Evolutionary conservation across 2,113 vertebrate genomes (phyloP), one percentile per base, ranked within the genome.

Genomic region (Tachycineta bicolor): DNA sequence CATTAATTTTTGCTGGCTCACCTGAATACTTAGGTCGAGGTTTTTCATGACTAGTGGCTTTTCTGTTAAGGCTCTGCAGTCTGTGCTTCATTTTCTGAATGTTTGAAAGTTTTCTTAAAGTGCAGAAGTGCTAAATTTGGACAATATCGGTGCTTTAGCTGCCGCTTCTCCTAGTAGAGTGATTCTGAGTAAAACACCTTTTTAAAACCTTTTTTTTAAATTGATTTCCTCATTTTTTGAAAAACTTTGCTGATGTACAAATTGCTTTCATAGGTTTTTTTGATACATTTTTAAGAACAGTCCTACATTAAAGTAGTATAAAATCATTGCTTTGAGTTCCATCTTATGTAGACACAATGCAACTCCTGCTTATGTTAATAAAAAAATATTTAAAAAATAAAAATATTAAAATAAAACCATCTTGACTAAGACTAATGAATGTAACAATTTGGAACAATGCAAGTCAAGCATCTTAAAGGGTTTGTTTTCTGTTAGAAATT

Each of bases 401-500:
- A 17, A 43, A 22, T 52, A 28, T 87, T 91, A 75, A 80, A 89
- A 92, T 50, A 93, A 95, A 82, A n/a, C 2, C 6, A 6, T 7
- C 46, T 81, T 71, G 41, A 56, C 71, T 59, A 70, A 64, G 86
- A 67, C 53, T 85, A 41, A 84, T 81, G 67, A 50, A 65, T 44
- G 5, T 33, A 73, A 53, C 63, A 53, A 65, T 80, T 60, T 94
- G 21, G 68, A 89, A 65, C 53, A 92, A 87, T 79, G n/a, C 34
- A 87, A 90, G 67, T n/a, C 34, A 82, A 76, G 46, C 60, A 65
- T 90, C 65, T 95, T 64, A 50, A 79, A 89, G 17, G 3, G 17
- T 62, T 96, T 93, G 17, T 75, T 84, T 97, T 94, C 89, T 93
- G 20, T 75, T 89, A 87, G 74, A 89, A 95, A 93, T 94, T 74